A percentile compares a stretch with the other conserved stretches of the same genome.
Evolutionary conservation across 2,888 invertebrate genomes (phyloP).

Genomic region (Melolontha melolontha): DNA sequence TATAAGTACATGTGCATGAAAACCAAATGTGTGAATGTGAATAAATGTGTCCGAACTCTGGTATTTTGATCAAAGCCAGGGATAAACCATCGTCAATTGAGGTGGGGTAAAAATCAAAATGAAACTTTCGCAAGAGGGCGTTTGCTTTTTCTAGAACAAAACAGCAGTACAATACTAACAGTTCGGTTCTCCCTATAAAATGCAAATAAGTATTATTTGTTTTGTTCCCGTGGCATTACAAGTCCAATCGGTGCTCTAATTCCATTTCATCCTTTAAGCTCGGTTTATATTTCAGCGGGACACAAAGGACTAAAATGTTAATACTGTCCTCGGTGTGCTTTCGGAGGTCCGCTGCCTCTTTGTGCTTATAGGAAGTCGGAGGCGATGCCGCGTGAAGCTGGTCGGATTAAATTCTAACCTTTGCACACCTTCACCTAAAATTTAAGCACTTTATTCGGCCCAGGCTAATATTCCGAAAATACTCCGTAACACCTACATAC

Average conservation of each 20-base stretch:
- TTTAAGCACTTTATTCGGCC: conserved; percentile 26
- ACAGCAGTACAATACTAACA: too few relatives aligned
- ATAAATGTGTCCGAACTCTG: too few relatives aligned
- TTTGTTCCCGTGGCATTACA: conserved; percentile 52
- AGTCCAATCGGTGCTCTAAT: conserved; percentile 59
- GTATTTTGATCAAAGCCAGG: too few relatives aligned
- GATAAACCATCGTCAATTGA: too few relatives aligned
- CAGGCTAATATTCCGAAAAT: conserved; percentile 10
- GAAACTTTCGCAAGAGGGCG: too few relatives aligned
- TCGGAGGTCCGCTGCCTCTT: conserved; percentile 15
- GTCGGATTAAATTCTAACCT: conserved; percentile 32
- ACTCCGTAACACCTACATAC: conserved; percentile 3
- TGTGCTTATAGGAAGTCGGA: conserved; percentile 50
- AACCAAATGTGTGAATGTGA: too few relatives aligned
- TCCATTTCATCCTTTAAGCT: conserved; percentile 57
- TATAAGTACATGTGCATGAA: too few relatives aligned
- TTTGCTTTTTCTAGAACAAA: too few relatives aligned
- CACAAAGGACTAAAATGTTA: conserved; percentile 59
- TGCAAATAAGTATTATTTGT: conserved; percentile 56
- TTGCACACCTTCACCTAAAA: conserved; percentile 31
- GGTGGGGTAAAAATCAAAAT: too few relatives aligned
- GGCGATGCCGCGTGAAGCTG: conserved; percentile 51
- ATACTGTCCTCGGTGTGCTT: conserved; percentile 53
- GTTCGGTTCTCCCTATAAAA: conserved; percentile 47
- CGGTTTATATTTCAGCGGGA: conserved; percentile 58